Evolutionary conservation across 1,140 invertebrate species (phyloP), one percentile per base, ranked within the genome.

Genomic region (Drosophila littoralis): DNA sequence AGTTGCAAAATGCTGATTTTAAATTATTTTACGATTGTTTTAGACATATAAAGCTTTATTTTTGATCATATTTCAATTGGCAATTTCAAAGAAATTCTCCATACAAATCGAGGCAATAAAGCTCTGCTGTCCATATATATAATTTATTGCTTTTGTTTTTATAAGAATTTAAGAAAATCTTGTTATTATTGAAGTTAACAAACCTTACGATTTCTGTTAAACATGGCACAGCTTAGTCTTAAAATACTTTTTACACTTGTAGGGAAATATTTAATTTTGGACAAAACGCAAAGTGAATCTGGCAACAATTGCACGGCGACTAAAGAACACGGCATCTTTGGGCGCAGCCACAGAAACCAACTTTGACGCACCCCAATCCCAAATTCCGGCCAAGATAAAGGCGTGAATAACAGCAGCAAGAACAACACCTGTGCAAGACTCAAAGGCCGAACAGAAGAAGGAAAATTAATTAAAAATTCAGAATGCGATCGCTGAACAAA

Each of bases 401-500:
- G 67, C 75, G 77, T 61, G 50, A 84, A 84, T 72, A 69, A 17
- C 52, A 50, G 45, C 50, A 59, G 55, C 40, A 69, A 52, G 43
- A 59, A 59, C 54, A 73, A 59, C 65, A 71, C 50, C 50, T 48
- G 45, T 61, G 42, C 67, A 22, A 60, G 65, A 59, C 46, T 69
- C 35, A 22, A 69, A 45, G 54, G 77, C 63, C 50, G 58, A 17
- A 48, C 32, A 75, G 51, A 40, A 54, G 17, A 43, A 9, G 5
- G 55, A 67, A 79, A 86, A 71, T 75, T 89, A 86, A 86, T 86
- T 86, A 89, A 86, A 78, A 83, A 61, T 36, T 48, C 22, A 38
- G 40, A 70, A 70, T 73, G 32, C 77, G 80, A 85, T 77, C 81
- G 55, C 33, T 66, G 35, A 45, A 59, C 74, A 86, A 86, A 86